These are phyloP conservation scores for Gasterosteus nipponicus DNA, from an alignment of 2,113 vertebrate species.

Conservation along the genomic window DNA sequence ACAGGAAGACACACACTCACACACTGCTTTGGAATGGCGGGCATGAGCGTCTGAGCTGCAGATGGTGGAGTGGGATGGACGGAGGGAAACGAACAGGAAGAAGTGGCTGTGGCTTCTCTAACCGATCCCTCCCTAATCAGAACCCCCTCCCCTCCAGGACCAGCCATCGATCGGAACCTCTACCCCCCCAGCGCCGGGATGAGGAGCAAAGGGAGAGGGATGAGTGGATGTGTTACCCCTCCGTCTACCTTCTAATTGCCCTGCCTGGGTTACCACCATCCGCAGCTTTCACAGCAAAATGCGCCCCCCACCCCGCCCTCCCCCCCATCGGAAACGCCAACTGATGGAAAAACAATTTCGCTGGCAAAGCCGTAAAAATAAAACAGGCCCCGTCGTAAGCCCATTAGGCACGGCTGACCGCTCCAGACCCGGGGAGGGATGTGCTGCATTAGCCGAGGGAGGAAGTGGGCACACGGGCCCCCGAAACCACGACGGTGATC, in stretches of 20 bases:
- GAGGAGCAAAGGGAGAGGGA: conserved; percentile 46
- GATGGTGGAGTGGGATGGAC: conserved; percentile 61
- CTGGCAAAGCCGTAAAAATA: conserved; percentile 57
- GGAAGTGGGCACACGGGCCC: conserved; percentile 49
- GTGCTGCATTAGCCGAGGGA: conserved; percentile 52
- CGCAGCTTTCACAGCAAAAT: conserved; percentile 38
- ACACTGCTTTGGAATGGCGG: conserved; percentile 37
- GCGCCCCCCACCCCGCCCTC: conserved; percentile 24
- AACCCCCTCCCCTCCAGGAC: conserved; percentile 48
- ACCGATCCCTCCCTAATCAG: conserved; percentile 71
- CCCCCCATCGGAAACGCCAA: not conserved
- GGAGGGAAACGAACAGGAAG: conserved; percentile 46
- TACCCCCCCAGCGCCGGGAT: conserved; percentile 55
- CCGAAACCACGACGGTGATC: conserved; percentile 56
- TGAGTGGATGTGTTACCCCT: conserved; percentile 61
- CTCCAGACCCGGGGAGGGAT: conserved; percentile 31
- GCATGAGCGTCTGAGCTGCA: conserved; percentile 49
- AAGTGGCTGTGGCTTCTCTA: conserved; percentile 59
- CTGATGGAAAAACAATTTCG: conserved; percentile 54
- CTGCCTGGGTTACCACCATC: conserved; percentile 61
- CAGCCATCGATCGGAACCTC: conserved; percentile 63
- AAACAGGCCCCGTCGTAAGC: conserved; percentile 30
- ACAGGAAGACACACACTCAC: not conserved
- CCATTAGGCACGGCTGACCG: conserved; percentile 66
- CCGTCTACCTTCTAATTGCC: conserved; percentile 68